Conservation (phyloP, 1,140 invertebrate genomes). For the Conus ventricosus region DNA sequence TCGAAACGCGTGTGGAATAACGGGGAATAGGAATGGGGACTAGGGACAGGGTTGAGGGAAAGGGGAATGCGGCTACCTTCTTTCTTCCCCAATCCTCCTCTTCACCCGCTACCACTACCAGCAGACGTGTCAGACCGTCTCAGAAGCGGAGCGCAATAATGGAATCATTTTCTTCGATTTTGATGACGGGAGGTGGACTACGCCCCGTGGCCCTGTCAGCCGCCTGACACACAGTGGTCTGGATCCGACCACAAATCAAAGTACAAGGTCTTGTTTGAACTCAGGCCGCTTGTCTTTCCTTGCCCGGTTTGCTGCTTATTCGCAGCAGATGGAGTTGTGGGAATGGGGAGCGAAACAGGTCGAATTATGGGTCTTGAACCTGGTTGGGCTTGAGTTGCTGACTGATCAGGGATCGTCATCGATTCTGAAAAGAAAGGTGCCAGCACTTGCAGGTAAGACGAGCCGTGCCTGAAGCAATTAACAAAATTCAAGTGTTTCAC, state of each 20-base stretch:
- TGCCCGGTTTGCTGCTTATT: not conserved
- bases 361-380: not conserved
- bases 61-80: too few relatives aligned
- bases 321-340: not conserved
- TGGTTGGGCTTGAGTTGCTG: too few relatives aligned
- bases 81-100: not conserved
- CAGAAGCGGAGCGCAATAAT: not conserved
- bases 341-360: not conserved
- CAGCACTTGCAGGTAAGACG: too few relatives aligned
- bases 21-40: too few relatives aligned
- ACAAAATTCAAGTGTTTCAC: too few relatives aligned
- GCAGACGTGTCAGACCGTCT: not conserved
- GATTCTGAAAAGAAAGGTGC: too few relatives aligned
- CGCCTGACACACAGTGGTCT: not conserved
- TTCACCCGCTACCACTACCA: not conserved
- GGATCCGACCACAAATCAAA: not conserved
- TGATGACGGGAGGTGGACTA: not conserved
- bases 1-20: too few relatives aligned
- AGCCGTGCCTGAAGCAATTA: too few relatives aligned
- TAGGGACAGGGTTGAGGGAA: too few relatives aligned
- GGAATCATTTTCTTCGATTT: slow-evolving; percentile 2
- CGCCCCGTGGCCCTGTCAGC: not conserved
- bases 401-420: too few relatives aligned
- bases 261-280: not conserved
- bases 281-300: not conserved